These are phyloP conservation scores for Ctenoplectra terminalis DNA, from an alignment of 1,140 invertebrate genomes.

Conservation along the genomic window DNA sequence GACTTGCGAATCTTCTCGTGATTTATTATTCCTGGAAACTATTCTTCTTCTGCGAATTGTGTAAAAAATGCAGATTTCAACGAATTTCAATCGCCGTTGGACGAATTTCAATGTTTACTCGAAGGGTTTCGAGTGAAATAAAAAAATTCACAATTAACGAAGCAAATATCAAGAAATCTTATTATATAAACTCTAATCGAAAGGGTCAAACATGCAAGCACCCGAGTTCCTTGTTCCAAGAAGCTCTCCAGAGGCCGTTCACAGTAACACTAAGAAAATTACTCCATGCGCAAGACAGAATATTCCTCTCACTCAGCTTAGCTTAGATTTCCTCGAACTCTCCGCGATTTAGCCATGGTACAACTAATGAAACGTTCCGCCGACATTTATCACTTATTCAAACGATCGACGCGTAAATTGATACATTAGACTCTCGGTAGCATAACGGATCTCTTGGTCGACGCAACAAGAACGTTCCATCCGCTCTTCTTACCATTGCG, in stretches of 20 bases:
- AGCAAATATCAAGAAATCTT: background rate
- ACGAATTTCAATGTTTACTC: background rate
- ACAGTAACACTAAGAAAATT: slow-evolving; percentile 14
- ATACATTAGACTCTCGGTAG: slow-evolving; percentile 59
- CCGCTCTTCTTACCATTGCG: background rate
- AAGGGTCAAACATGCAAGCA: too few species aligned
- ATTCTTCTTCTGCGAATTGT: background rate
- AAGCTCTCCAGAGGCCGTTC: slow-evolving; percentile 13
- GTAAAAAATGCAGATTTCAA: background rate
- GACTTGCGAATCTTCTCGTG: background rate
- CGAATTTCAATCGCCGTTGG: background rate
- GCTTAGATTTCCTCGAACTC: slow-evolving; percentile 22
- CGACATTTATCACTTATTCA: slow-evolving; percentile 58
- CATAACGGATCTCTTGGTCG: slow-evolving; percentile 56
- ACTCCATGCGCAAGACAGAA: background rate
- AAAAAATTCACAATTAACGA: too few species aligned
- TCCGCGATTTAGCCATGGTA: slow-evolving; percentile 15
- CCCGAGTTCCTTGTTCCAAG: slow-evolving; percentile 12
- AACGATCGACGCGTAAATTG: slow-evolving; percentile 64
- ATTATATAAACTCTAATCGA: background rate
- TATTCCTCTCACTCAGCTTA: background rate
- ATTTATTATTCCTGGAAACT: slow-evolving; percentile 11
- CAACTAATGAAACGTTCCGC: slow-evolving; percentile 30
- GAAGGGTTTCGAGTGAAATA: too few species aligned
- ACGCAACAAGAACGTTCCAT: background rate